phyloP scores from a whole-genome alignment of 2,113 vertebrate species.

The Corythoichthys haematopterus region DNA sequence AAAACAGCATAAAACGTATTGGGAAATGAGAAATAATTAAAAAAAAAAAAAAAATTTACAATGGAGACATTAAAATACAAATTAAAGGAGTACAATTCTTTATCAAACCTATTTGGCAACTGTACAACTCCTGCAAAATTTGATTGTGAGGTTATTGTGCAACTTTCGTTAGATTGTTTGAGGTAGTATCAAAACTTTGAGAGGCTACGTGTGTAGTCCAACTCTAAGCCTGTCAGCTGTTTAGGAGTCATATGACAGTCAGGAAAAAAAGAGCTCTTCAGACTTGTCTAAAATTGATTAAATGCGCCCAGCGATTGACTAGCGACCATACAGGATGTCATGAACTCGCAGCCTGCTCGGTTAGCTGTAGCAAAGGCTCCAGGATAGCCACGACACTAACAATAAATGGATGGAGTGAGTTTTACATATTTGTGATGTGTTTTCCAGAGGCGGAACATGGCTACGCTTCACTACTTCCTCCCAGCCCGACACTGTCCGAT shows the following conservation, averaged over 20 bases:
- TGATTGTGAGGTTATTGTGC: no score
- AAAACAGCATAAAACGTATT: no score
- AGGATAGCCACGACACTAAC: not conserved
- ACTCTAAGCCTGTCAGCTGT: not conserved
- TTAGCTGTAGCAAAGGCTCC: not conserved
- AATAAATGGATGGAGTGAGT: not conserved
- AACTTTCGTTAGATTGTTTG: not conserved
- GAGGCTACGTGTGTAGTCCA: not conserved
- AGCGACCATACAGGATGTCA: not conserved
- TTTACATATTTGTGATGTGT: not conserved
- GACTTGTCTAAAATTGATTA: no score
- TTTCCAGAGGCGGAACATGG: conserved; percentile 85
- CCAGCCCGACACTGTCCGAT: conserved; percentile 55
- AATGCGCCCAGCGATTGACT: not conserved
- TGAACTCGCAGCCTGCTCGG: not conserved
- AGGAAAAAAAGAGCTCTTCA: no score
- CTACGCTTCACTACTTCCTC: conserved; percentile 80
- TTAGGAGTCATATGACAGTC: not conserved
- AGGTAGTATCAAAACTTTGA: not conserved
- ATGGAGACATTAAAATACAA: no score
- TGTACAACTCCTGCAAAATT: no score
- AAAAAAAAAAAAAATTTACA: no score
- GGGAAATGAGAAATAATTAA: no score
- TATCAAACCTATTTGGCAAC: no score
- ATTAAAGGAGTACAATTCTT: no score